Evolutionary conservation across 2,797 vertebrate genomes (phyloP).

Genomic region (Morus bassanus): DNA sequence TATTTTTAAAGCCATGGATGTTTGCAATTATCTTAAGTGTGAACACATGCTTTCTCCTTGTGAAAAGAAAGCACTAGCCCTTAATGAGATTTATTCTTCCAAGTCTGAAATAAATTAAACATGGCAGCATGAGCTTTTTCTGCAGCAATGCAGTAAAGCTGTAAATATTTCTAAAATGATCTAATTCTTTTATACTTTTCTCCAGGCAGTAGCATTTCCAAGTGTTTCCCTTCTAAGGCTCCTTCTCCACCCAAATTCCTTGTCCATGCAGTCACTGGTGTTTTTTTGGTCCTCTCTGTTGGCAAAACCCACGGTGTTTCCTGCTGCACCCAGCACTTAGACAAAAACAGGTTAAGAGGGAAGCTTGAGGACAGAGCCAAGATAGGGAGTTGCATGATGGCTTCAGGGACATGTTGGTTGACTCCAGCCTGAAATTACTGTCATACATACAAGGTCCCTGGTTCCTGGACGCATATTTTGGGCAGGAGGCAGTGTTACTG

Average conservation of each 20-base stretch:
- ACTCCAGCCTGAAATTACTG: not conserved
- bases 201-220: not conserved
- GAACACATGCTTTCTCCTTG: slow-evolving; percentile 43
- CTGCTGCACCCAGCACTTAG: not conserved
- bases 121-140: not conserved
- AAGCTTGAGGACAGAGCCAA: not conserved
- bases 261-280: not conserved
- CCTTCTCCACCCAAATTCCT: not conserved
- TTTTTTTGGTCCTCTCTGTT: not conserved
- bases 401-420: too few species aligned
- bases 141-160: not conserved
- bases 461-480: not conserved
- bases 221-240: slow-evolving; percentile 4
- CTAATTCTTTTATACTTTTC: not conserved
- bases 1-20: not conserved
- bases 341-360: not conserved
- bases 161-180: slow-evolving; percentile 49
- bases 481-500: not conserved
- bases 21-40: slow-evolving; percentile 45
- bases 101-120: slow-evolving; percentile 48
- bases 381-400: not conserved
- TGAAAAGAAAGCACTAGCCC: slow-evolving; percentile 1
- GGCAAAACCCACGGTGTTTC: not conserved
- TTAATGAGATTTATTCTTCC: slow-evolving; percentile 51
- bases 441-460: fast-evolving